A percentile compares a stretch with the other conserved stretches of the same genome.
Conservation (phyloP, 1,140 invertebrate species). For the Ostrea denselamellosa region DNA sequence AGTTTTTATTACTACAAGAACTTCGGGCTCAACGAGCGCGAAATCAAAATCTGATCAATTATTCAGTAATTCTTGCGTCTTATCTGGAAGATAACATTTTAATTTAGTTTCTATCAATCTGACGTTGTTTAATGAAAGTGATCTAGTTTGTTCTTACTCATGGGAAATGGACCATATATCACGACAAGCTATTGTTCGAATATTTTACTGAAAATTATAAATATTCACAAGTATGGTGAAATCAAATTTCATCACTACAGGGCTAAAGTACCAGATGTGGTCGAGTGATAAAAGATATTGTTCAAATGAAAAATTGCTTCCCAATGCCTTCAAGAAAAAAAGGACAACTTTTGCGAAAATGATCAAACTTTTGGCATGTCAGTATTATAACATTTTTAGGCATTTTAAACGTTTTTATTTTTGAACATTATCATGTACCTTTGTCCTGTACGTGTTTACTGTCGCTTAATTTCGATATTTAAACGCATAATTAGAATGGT, state of each 20-base stretch:
- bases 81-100: constrained; percentile 14
- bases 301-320: too few relatives aligned
- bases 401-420: too few relatives aligned
- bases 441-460: too few relatives aligned
- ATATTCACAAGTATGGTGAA: not conserved
- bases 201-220: not conserved
- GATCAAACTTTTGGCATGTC: too few relatives aligned
- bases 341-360: too few relatives aligned
- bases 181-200: not conserved
- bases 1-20: not conserved
- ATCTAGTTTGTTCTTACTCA: not conserved
- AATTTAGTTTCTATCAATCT: constrained; percentile 18
- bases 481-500: too few relatives aligned
- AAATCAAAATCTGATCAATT: constrained; percentile 39
- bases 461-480: too few relatives aligned
- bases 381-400: too few relatives aligned
- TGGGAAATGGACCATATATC: constrained; percentile 4
- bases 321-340: too few relatives aligned
- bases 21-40: constrained; percentile 17
- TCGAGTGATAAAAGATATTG: not conserved
- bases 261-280: not conserved
- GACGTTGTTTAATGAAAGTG: not conserved
- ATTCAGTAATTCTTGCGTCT: constrained; percentile 27
- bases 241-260: constrained; percentile 1
- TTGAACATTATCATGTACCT: too few relatives aligned